Conservation (phyloP, 37 sponge, comb jelly and placozoan species). For the Sycon ciliatum region DNA sequence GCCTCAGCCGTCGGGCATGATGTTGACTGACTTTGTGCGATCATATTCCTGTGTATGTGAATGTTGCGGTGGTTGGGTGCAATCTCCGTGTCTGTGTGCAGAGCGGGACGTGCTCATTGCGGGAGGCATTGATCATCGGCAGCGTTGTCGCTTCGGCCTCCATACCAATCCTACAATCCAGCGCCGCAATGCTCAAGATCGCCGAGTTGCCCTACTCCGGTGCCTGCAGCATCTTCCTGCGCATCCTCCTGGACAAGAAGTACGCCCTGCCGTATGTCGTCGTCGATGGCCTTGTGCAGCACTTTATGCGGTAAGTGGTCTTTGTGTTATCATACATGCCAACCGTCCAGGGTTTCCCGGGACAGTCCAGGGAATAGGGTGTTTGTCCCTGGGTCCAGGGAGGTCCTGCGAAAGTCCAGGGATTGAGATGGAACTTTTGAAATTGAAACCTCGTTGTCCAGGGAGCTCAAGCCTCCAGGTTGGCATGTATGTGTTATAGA, state of each 20-base stretch:
- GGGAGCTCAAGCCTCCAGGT: too few relatives aligned
- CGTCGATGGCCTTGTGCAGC: conserved; percentile 74
- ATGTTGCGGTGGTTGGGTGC: conserved; percentile 50
- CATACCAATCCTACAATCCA: conserved; percentile 84
- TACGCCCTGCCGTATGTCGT: conserved; percentile 92
- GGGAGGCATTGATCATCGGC: conserved; percentile 91
- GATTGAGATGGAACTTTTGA: too few relatives aligned
- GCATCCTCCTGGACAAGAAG: conserved; percentile 87
- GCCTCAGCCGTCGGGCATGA: conserved; percentile 63
- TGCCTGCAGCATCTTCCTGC: conserved; percentile 81
- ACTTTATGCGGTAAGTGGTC: conserved; percentile 53
- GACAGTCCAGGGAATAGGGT: too few relatives aligned
- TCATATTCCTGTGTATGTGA: too few relatives aligned
- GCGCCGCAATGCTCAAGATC: conserved; percentile 86
- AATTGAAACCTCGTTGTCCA: not conserved
- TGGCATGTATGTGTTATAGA: not conserved
- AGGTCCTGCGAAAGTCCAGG: too few relatives aligned
- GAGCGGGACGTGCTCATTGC: conserved; percentile 88
- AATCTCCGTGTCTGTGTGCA: conserved; percentile 39
- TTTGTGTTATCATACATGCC: too few relatives aligned
- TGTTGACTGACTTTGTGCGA: too few relatives aligned
- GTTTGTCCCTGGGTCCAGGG: too few relatives aligned
- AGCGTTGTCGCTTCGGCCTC: conserved; percentile 80
- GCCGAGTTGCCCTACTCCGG: conserved; percentile 96
- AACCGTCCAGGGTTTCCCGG: too few relatives aligned